Evolutionary conservation across 2,888 invertebrate species (phyloP).

Genomic region (Cephus pygmeus): DNA sequence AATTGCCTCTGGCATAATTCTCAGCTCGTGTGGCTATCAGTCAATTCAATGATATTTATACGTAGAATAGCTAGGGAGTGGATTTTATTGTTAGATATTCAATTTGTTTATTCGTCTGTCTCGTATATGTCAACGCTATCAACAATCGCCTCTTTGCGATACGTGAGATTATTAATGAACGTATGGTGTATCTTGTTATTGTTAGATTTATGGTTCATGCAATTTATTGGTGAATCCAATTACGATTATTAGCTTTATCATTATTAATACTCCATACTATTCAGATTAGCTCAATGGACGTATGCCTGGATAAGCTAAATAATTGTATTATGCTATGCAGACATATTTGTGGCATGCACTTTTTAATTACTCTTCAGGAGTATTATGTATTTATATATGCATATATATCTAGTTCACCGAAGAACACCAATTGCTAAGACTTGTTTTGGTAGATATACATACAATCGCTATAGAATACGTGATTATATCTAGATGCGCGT

Average conservation of each 20-base stretch:
- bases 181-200: not conserved
- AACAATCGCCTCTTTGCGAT: not conserved
- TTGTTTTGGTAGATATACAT: slow-evolving; percentile 27
- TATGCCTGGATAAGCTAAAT: not conserved
- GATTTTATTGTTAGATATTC: not conserved
- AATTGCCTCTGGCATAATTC: not conserved
- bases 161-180: not conserved
- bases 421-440: slow-evolving; percentile 50
- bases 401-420: slow-evolving; percentile 11
- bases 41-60: not conserved
- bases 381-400: not conserved
- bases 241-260: not conserved
- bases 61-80: not conserved
- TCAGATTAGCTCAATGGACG: not conserved
- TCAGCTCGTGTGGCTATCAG: not conserved
- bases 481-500: not conserved
- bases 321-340: not conserved
- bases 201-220: not conserved
- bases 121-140: not conserved
- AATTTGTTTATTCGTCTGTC: not conserved
- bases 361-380: not conserved
- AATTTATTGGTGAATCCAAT: not conserved
- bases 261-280: not conserved
- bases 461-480: not conserved
- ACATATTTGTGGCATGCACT: not conserved